Evolutionary conservation across 2,888 invertebrate genomes (phyloP).

Genomic region (Acanthococcus lagerstroemiae): DNA sequence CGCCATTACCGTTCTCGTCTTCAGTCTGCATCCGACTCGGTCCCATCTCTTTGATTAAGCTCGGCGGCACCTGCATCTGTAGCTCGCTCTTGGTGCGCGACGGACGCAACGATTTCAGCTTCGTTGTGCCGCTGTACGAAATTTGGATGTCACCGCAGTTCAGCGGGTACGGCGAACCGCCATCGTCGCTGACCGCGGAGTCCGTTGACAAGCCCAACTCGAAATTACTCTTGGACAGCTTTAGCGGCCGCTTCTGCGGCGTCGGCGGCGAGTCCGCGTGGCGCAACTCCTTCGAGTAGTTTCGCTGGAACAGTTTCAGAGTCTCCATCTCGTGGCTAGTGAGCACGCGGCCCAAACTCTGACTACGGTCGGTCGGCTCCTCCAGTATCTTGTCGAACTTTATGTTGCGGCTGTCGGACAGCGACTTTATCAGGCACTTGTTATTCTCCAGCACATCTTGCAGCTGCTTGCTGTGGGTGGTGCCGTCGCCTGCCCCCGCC

Average conservation of each 20-base stretch:
- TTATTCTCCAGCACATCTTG: neutral
- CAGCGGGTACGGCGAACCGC: slow-evolving; percentile 51
- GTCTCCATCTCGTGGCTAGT: slow-evolving; percentile 27
- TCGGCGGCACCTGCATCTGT: slow-evolving; percentile 16
- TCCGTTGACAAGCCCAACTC: slow-evolving; percentile 34
- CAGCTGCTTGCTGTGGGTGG: neutral
- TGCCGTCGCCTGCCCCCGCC: neutral
- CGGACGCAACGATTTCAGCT: slow-evolving; percentile 52
- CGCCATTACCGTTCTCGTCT: neutral
- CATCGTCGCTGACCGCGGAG: neutral
- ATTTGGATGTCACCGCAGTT: slow-evolving; percentile 67
- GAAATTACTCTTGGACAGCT: slow-evolving; percentile 37
- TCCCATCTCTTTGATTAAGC: neutral
- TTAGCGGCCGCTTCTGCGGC: slow-evolving; percentile 30
- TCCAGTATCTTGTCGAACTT: slow-evolving; percentile 29
- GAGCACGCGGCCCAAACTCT: slow-evolving; percentile 28
- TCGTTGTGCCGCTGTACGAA: slow-evolving; percentile 68
- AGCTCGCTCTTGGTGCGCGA: slow-evolving; percentile 16
- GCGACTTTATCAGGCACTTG: slow-evolving; percentile 32
- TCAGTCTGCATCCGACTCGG: neutral
- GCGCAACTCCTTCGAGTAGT: slow-evolving; percentile 30
- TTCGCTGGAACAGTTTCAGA: slow-evolving; percentile 27
- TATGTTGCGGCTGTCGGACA: slow-evolving; percentile 34
- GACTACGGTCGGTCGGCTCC: slow-evolving; percentile 30
- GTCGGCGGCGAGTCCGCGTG: slow-evolving; percentile 7